These are phyloP conservation scores for Vandiemenella viatica DNA, from an alignment of 2,888 invertebrate genomes.

Conservation along the genomic window DNA sequence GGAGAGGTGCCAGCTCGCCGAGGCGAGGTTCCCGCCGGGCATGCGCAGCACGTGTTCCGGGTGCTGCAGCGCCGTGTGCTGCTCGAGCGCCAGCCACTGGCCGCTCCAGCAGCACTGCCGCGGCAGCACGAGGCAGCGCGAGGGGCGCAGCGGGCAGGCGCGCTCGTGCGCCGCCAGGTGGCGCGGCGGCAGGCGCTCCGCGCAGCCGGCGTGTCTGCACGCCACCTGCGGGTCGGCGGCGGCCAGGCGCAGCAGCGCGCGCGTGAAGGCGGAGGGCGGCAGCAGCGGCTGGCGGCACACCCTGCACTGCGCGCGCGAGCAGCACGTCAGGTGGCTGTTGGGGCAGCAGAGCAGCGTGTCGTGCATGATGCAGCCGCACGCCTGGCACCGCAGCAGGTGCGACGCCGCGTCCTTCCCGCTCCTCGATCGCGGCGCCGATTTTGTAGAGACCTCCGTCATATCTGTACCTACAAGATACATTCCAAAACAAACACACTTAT, in stretches of 20 bases:
- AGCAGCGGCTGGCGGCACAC: conserved; percentile 36
- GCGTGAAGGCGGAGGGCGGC: conserved; percentile 23
- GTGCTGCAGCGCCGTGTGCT: not conserved
- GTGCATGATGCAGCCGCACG: conserved; percentile 45
- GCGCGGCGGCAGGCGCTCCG: not conserved
- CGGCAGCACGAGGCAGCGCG: not conserved
- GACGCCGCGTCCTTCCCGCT: not conserved
- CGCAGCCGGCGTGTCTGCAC: not conserved
- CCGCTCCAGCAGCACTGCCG: not conserved
- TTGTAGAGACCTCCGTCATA: no score
- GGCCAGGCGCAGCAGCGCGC: conserved; percentile 34
- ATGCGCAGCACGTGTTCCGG: not conserved
- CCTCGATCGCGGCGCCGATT: not conserved
- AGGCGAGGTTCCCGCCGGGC: not conserved
- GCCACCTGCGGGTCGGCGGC: not conserved
- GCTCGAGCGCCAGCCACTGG: not conserved
- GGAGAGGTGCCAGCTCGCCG: not conserved
- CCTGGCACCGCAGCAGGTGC: conserved; percentile 39
- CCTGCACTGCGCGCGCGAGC: conserved; percentile 34
- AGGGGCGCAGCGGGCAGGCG: not conserved
- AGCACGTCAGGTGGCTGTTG: conserved; percentile 45
- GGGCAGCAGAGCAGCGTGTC: conserved; percentile 46
- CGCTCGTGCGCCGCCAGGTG: not conserved
- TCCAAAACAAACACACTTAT: no score
- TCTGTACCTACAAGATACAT: no score